These are phyloP conservation scores for Ascaphus truei DNA, from an alignment of 2,113 vertebrate genomes.

Conservation along the genomic window DNA sequence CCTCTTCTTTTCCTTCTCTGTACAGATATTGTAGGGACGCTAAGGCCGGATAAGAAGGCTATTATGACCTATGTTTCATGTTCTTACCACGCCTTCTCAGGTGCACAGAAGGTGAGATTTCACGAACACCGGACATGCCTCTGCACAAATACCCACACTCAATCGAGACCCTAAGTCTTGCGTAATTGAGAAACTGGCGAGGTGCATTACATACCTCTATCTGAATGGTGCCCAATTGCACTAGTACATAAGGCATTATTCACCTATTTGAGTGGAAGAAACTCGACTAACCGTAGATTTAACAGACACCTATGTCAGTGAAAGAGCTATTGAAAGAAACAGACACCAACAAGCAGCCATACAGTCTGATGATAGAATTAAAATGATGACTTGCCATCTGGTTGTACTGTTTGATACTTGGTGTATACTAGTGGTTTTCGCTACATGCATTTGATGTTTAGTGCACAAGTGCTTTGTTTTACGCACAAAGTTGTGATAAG, in stretches of 20 bases:
- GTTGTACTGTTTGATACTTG: no score
- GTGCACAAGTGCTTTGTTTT: no score
- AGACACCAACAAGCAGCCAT: no score
- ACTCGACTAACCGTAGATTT: no score
- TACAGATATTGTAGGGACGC: constrained; percentile 97
- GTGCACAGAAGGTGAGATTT: constrained; percentile 97
- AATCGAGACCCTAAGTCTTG: constrained; percentile 11
- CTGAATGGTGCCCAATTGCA: not conserved
- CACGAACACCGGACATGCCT: constrained; percentile 46
- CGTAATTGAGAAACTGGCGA: not conserved
- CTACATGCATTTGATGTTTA: no score
- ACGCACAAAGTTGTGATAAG: no score
- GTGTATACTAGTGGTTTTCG: no score
- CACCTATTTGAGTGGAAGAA: constrained; percentile 7
- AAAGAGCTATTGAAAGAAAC: no score
- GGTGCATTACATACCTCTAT: not conserved
- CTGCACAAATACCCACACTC: not conserved
- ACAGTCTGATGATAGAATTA: no score
- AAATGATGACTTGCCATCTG: no score
- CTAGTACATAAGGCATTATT: not conserved
- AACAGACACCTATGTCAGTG: no score
- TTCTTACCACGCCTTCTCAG: constrained; percentile 99
- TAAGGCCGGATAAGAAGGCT: constrained; percentile 98
- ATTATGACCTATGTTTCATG: constrained; percentile 98
- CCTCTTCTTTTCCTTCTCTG: constrained; percentile 79